Percentiles rank a stretch among this genome's conserved stretches.
phyloP scores from a whole-genome alignment of 1,140 invertebrate species.

The Formica exsecta region DNA sequence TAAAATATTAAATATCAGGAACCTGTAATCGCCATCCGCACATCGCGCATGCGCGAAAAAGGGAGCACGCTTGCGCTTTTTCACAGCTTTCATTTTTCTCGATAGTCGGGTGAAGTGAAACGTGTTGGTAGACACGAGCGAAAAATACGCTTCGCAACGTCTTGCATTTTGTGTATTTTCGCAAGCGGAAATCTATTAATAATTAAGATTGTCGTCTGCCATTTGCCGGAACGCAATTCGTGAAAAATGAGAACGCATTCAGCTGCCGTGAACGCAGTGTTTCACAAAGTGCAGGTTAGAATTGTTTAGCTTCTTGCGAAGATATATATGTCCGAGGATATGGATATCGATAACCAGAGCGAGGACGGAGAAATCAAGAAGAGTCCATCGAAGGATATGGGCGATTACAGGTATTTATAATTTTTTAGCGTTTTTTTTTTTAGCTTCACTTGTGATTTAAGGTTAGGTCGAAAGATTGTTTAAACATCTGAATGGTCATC shows the following conservation, averaged over 20 bases:
- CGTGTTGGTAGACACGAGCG: neutral
- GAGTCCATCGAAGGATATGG: constrained; percentile 88
- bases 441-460: neutral
- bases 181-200: neutral
- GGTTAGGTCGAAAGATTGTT: neutral
- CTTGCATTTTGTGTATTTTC: neutral
- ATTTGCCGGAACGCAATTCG: neutral
- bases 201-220: neutral
- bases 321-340: constrained; percentile 75
- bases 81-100: too few species aligned
- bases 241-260: neutral
- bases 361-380: constrained; percentile 91
- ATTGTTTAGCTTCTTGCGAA: neutral
- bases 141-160: neutral
- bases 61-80: too few species aligned
- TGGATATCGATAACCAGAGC: constrained; percentile 89
- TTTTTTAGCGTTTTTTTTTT: neutral
- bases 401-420: constrained; percentile 88
- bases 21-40: too few species aligned
- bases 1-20: too few species aligned
- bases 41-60: neutral
- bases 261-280: neutral
- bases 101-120: neutral
- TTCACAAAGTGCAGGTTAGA: neutral
- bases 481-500: neutral